These are phyloP conservation scores for Torymus texanus DNA, from an alignment of 2,888 invertebrate species.

Conservation along the genomic window DNA sequence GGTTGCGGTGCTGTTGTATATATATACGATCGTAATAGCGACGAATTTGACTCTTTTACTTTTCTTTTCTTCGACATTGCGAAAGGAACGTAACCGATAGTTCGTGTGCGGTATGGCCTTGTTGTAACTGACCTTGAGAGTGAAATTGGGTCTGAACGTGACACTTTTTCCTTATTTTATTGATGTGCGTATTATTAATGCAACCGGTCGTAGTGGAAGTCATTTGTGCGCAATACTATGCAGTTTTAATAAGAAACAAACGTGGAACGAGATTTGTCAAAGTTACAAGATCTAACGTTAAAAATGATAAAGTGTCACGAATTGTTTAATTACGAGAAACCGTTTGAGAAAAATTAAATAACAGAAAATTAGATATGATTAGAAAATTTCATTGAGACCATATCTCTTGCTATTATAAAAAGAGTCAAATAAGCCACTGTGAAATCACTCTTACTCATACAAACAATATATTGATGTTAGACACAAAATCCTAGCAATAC, in stretches of 20 bases:
- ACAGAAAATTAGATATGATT: too few species aligned
- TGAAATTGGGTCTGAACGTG: constrained; percentile 20
- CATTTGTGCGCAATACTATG: background rate
- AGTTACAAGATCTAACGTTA: background rate
- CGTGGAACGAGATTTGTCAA: background rate
- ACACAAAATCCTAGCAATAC: constrained; percentile 7
- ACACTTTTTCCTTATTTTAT: constrained; percentile 14
- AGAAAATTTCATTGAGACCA: too few species aligned
- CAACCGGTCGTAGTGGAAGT: too few species aligned
- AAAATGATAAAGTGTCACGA: too few species aligned
- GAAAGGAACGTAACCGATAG: background rate
- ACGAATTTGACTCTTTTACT: constrained; percentile 43
- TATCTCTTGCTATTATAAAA: background rate
- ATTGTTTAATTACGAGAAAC: too few species aligned
- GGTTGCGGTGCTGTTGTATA: background rate
- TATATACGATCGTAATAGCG: background rate
- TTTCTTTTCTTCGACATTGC: background rate
- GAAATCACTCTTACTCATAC: background rate
- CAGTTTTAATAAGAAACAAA: constrained; percentile 14
- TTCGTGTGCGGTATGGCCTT: background rate
- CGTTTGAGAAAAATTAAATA: too few species aligned
- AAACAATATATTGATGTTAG: constrained; percentile 26
- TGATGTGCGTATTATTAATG: background rate
- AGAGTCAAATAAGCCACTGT: constrained; percentile 29
- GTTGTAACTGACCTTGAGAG: background rate